Base-by-base conservation (phyloP, 1,140 invertebrate genomes). In the Ceratina calcarata region DNA sequence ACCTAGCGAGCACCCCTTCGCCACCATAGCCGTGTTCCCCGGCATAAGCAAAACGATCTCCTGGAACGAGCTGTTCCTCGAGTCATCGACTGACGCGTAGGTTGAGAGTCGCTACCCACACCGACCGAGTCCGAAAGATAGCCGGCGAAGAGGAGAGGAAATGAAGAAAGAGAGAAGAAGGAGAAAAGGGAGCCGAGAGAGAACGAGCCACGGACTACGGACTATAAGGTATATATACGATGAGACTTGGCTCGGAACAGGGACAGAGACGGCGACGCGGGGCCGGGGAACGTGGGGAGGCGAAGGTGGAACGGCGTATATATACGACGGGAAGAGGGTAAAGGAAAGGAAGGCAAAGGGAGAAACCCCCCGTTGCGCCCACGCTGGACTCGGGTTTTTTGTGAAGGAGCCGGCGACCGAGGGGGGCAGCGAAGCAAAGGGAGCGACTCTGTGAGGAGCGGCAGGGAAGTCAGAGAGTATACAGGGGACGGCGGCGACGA, bases 341-440 rank as follows among this genome's bases (percentile, higher is more conserved):
- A 89, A 89, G 88, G 86, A 87, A 45, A 45, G 37, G 86, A 87
- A 87, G 81, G 82, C 84, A 83, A 89, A 87, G 88, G 89, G 89
- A 89, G 84, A 90, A 89, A 87, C 85, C 89, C 88, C 89, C 91
- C 89, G 88, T 89, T 88, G 90, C 89, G 89, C 87, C 87, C 88
- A 88, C 87, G 88, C 90, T 90, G 90, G 90, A 92, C 89, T 90
- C 80, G 89, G 83, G 86, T 89, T 91, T 90, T 90, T 91, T 90
- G 87, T 88, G 81, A 82, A 83, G 83, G 78, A 78, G 76, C 76
- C 67, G 71, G 51, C 27, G 80, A 78, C 20, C 57, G 57, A 18
- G 60, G 60, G 22, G 65, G 13, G 67, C 66, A 57, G 18, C 37
- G 75, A 70, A 73, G 78, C 58, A 24, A 65, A 37, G 69, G 61